Base-by-base conservation (phyloP, 2,797 vertebrate genomes). In the Mus minutoides region DNA sequence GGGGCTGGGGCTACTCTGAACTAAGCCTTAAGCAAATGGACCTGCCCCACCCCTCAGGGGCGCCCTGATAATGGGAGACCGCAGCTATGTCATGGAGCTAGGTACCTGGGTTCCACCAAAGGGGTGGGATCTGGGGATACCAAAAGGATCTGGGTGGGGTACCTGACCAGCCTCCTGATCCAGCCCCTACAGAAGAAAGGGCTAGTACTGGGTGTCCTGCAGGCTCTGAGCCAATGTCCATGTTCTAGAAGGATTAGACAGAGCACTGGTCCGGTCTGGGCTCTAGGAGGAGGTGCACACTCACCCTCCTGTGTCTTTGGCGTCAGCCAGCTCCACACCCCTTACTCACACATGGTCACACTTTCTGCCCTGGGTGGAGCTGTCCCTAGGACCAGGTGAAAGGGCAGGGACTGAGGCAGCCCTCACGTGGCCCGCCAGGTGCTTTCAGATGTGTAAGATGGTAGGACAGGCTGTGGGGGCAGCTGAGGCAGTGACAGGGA, bases 1-100 rank as follows among this genome's bases (percentile, higher is more conserved):
- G 90, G 88, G 96, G 89, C 93, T 94, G 94, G 88, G 96, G 94
- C 95, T 64, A 71, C 92, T 96, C 24, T 8, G 37, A 87, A 56
- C 46, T 96, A 90, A 97, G 73, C 86, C 97, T 94, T 98, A 96
- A 97, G 64, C 93, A 98, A 98, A 98, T 90, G 82, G 85, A 97
- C 54, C 67, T 1, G 40, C 96, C 93, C 88, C 78, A 67, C 94
- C 96, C 90, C 60, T 4, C 34, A 24, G 34, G 52, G 90, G 82
- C 79, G 52, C 92, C 77, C 91, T 95, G 97, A 97, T 97, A 97
- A 96, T 24, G 0, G 37, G 91, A 95, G 93, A 95, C 96, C 64
- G 13, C 94, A 93, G 78, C 34, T 87, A 54, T 0, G 94, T 95
- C 97, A 97, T 29, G 9, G 34, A 71, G 43, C 31, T 92, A 76